A percentile compares a stretch with the other conserved stretches of the same genome.
Conservation (phyloP, 2,113 vertebrate genomes). For the Notothenia coriiceps region DNA sequence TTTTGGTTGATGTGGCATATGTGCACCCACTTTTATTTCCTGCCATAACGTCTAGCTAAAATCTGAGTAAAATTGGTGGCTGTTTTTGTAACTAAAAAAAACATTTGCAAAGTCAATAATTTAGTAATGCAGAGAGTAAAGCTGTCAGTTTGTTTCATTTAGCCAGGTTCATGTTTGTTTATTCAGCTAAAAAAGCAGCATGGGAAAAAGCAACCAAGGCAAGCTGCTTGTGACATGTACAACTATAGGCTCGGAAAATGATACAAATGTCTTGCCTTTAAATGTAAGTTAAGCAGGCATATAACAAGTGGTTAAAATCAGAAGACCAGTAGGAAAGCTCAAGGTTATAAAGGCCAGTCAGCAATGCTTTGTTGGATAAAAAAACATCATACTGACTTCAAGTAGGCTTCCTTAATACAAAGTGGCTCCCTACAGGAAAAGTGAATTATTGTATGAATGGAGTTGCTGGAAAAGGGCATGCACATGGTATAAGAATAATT, state of each 20-base stretch:
- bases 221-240: conserved; percentile 2
- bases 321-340: background rate
- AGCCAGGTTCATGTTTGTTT: background rate
- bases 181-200: background rate
- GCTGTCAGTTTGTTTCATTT: background rate
- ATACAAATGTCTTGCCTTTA: background rate
- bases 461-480: conserved; percentile 52
- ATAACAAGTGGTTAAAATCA: background rate
- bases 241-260: background rate
- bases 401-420: background rate
- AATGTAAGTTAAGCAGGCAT: background rate
- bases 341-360: conserved; percentile 23
- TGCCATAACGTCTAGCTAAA: conserved; percentile 19
- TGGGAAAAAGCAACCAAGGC: background rate
- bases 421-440: background rate
- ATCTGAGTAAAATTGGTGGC: conserved; percentile 6
- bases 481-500: conserved; percentile 30
- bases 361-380: conserved; percentile 2
- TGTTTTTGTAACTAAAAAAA: conserved; percentile 24
- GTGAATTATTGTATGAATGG: background rate
- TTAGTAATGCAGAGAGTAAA: background rate
- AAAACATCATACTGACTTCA: background rate
- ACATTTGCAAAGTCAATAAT: background rate
- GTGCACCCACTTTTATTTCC: conserved; percentile 38
- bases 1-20: conserved; percentile 53